Conservation (phyloP, 2,113 vertebrate species). For the Microtus pennsylvanicus region DNA sequence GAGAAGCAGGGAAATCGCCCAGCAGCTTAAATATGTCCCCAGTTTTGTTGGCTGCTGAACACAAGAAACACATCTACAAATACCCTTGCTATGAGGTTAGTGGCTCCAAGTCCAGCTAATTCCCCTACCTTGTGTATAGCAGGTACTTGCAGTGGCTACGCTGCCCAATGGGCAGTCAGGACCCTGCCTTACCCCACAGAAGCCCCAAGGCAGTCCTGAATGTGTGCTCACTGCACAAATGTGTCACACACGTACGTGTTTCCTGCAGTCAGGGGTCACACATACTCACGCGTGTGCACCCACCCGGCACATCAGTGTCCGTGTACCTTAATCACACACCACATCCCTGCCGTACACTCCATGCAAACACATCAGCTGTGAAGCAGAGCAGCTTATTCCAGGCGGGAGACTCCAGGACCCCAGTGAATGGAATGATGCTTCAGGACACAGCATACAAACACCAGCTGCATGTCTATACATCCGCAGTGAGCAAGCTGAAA, state of each 20-base stretch:
- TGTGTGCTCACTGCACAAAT: neutral
- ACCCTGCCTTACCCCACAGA: neutral
- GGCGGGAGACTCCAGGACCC: neutral
- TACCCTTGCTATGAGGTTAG: no score
- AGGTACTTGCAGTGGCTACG: neutral
- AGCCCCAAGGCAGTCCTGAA: neutral
- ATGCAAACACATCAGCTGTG: neutral
- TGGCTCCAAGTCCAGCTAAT: rapidly evolving
- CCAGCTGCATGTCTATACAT: neutral
- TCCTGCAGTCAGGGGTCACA: neutral
- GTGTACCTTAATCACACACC: neutral
- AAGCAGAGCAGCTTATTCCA: neutral
- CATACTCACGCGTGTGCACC: no score
- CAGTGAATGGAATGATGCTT: neutral
- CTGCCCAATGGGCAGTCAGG: neutral
- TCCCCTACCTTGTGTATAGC: neutral
- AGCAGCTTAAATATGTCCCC: neutral
- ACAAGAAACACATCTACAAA: neutral
- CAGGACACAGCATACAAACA: neutral
- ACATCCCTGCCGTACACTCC: no score
- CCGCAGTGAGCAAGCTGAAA: neutral
- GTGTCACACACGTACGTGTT: neutral
- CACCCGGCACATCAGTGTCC: neutral
- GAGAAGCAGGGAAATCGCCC: neutral
- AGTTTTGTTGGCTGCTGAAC: neutral